Base-by-base conservation (phyloP, 2,797 vertebrate genomes). In the Austrolebias charrua region DNA sequence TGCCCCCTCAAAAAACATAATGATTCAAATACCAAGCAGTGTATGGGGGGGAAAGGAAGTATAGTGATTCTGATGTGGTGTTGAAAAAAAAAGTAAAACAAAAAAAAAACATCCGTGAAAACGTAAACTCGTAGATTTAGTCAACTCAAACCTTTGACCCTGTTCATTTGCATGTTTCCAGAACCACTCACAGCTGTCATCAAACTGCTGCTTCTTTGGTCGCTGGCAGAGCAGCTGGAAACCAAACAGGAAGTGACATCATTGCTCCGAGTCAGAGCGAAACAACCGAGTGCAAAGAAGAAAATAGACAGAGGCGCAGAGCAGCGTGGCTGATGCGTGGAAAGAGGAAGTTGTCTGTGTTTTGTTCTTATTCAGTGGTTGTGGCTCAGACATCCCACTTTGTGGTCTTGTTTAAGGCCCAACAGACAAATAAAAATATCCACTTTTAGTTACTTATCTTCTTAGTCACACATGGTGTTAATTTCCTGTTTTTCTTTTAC, bases 221-320 rank as follows among this genome's bases (percentile, higher is more conserved):
- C 69, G 44, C 81, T 79, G 83, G 80, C 78, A 78, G 80, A 5
- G 49, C 53, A 73, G 65, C 60, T 73, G 59, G 79, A 89, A 85
- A 86, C 69, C 86, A 91, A 92, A 91, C 89, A 91, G 92, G 91
- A 94, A 90, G 88, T 94, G 92, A 93, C 86, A 80, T 91, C 87
- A 91, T 69, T 0, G 58, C 60, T 68, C 69, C 70, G 50, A 78
- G 80, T 68, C 64, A 46, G 70, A 87, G 73, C 86, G 81, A 68
- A 81, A 71, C 54, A 43, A 76, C 57, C 76, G 65, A 81, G 68
- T 76, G 84, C 90, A 88, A 83, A 78, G 85, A 80, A 87, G 81
- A 85, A 75, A 63, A 82, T 65, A 77, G 63, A 74, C 67, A 70
- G 66, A 75, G 72, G 60, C 67, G 67, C 60, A 75, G 73, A 64